Base-by-base conservation (phyloP, 2,888 invertebrate species). In the Copidosoma aretas region DNA sequence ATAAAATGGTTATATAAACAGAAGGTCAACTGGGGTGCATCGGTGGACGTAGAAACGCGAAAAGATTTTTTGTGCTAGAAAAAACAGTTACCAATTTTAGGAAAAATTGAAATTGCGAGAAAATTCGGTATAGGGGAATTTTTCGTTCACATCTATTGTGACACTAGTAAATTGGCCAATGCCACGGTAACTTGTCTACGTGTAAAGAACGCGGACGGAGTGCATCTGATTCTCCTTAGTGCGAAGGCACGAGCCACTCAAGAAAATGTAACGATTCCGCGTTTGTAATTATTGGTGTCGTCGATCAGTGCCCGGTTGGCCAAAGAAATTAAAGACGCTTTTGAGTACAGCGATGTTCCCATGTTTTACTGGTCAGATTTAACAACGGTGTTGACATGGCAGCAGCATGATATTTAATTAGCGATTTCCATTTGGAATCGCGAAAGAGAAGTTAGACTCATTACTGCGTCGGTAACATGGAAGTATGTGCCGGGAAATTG, bases 401-500 rank as follows among this genome's bases (percentile, higher is more conserved):
- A 59, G 5, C 39, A 43, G 0, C 22, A 19, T 12, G 25, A 65
- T 32, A 76, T 73, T 49, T 64, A 70, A 24, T 78, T 75, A 76
- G 68, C 52, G 10, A 70, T 71, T 8, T 79, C 78, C 70, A 76
- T 77, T 0, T 39, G 58, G 25, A 80, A 80, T 69, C 61, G 77
- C 41, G 73, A 76, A 0, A 63, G 70, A 59, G 78, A 79, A 73
- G 79, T 80, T 32, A 70, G 75, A 52, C 49, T 12, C 21, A 46
- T 74, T 10, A n/a, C n/a, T n/a, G n/a, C n/a, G n/a, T 64, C 70
- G n/a, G 21, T 25, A 1, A 19, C 21, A 10, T 81, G 80, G 80
- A 56, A 65, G 8, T 74, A 77, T 70, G 72, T 80, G 17, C 78
- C 79, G 1, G 79, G 14, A 15, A 24, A 39, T 14, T 0, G 8